Percentiles rank a stretch among this genome's conserved stretches.
phyloP scores from a whole-genome alignment of 2,797 vertebrate species.

The Gymnocypris eckloni region DNA sequence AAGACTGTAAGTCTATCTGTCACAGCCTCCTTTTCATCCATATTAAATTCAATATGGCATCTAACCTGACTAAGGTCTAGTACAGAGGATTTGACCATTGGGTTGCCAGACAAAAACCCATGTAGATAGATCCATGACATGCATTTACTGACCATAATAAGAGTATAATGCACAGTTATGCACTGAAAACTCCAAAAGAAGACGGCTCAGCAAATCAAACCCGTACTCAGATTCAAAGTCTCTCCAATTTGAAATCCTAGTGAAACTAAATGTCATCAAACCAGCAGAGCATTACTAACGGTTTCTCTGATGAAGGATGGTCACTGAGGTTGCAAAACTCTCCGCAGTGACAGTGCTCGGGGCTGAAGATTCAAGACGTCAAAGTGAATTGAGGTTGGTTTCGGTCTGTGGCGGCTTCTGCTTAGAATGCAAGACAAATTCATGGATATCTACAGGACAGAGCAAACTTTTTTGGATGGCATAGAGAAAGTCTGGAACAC shows the following conservation, averaged over 20 bases:
- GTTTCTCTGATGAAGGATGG: neutral
- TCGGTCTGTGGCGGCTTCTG: neutral
- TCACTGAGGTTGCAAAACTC: neutral
- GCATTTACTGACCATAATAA: neutral
- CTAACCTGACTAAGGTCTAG: neutral
- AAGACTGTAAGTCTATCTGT: neutral
- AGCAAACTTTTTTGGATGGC: neutral
- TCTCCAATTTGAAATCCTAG: neutral
- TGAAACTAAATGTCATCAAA: neutral
- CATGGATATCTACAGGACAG: neutral
- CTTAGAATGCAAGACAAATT: neutral
- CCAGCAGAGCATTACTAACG: conserved; percentile 2
- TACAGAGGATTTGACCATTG: neutral
- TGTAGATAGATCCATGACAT: neutral
- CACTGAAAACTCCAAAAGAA: neutral
- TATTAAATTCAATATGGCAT: neutral
- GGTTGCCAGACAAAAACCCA: neutral
- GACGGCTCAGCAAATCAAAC: neutral
- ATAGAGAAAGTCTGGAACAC: neutral
- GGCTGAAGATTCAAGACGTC: neutral
- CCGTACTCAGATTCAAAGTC: neutral
- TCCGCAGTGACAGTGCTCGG: neutral
- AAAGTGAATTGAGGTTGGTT: neutral
- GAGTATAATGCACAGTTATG: neutral
- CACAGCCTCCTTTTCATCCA: neutral